These are phyloP conservation scores for Drosophila koepferae DNA, from an alignment of 2,888 invertebrate genomes.

Conservation along the genomic window DNA sequence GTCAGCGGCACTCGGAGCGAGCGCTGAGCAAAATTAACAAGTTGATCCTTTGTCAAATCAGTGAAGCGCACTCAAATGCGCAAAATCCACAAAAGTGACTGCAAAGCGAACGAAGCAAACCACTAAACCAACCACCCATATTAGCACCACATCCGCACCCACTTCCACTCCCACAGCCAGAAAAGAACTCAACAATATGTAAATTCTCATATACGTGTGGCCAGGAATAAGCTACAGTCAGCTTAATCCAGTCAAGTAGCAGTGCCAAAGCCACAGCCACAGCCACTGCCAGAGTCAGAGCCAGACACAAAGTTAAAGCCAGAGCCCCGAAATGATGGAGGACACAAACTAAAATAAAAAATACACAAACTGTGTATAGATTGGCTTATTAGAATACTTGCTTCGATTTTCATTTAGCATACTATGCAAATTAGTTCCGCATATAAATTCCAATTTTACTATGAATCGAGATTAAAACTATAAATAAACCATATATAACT, in stretches of 20 bases:
- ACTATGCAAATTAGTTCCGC: background rate
- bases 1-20: slow-evolving; percentile 55
- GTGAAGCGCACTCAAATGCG: slow-evolving; percentile 70
- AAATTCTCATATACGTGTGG: slow-evolving; percentile 50
- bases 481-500: slow-evolving; percentile 7
- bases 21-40: slow-evolving; percentile 73
- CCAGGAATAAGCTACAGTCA: slow-evolving; percentile 46
- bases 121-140: slow-evolving; percentile 29
- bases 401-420: slow-evolving; percentile 9
- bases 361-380: slow-evolving; percentile 16
- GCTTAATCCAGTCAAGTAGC: slow-evolving; percentile 6
- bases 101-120: slow-evolving; percentile 33
- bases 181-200: slow-evolving; percentile 40
- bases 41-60: slow-evolving; percentile 82
- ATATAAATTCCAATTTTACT: slow-evolving; percentile 1
- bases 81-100: slow-evolving; percentile 59
- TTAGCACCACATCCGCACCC: slow-evolving; percentile 13
- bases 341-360: background rate
- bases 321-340: background rate
- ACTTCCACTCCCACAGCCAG: background rate
- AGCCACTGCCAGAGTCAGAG: background rate
- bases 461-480: slow-evolving; percentile 6
- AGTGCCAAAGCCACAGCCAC: background rate
- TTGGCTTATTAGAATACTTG: slow-evolving; percentile 20
- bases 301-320: background rate